Evolutionary conservation across 2,797 vertebrate genomes (phyloP).

Genomic region (Natrix natrix): DNA sequence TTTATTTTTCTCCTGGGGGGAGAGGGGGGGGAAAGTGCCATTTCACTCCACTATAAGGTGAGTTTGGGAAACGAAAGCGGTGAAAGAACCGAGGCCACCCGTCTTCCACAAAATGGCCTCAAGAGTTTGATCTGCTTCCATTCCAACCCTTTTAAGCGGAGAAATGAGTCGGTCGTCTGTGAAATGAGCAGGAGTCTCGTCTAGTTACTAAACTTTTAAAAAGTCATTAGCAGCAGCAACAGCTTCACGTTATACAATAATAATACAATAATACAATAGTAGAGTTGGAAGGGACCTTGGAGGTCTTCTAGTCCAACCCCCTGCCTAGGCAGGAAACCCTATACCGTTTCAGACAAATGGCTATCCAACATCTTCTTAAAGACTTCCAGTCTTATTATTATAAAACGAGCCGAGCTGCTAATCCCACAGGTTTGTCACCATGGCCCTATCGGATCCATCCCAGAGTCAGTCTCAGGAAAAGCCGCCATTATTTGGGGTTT

Average conservation of each 20-base stretch:
- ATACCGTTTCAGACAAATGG: too few relatives aligned
- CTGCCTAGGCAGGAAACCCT: too few relatives aligned
- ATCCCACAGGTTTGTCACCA: neutral
- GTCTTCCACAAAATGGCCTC: neutral
- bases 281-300: too few relatives aligned
- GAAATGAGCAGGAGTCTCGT: neutral
- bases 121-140: neutral
- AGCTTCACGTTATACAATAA: neutral
- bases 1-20: neutral
- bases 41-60: neutral
- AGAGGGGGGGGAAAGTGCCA: neutral
- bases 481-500: neutral
- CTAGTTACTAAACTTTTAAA: neutral
- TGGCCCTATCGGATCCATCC: neutral
- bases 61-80: neutral
- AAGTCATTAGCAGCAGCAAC: neutral
- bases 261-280: too few relatives aligned
- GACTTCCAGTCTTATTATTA: neutral
- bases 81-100: neutral
- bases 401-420: neutral
- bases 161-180: neutral
- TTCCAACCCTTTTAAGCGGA: neutral
- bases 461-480: neutral
- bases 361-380: too few relatives aligned
- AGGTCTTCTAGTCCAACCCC: too few relatives aligned